Percentiles rank a stretch among this genome's conserved stretches.
Conservation (phyloP, 2,797 vertebrate species). For the Oryzias dopingdopingensis region DNA sequence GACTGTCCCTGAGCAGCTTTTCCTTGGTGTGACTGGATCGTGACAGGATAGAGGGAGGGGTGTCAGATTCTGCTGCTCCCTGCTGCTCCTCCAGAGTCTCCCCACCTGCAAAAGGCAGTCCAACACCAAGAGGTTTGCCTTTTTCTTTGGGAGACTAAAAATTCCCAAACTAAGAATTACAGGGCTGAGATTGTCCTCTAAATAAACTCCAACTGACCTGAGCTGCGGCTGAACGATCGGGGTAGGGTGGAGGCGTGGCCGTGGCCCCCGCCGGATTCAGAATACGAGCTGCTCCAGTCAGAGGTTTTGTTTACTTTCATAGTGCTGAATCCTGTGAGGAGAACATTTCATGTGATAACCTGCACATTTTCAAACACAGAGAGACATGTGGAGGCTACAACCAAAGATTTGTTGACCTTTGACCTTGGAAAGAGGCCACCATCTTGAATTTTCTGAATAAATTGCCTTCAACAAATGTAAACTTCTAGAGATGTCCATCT, state of each 20-base stretch:
- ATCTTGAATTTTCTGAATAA: no score
- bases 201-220: slow-evolving; percentile 47
- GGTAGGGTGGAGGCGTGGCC: slow-evolving; percentile 70
- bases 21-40: slow-evolving; percentile 86
- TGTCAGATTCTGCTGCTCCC: slow-evolving; percentile 17
- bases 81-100: slow-evolving; percentile 23
- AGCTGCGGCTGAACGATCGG: slow-evolving; percentile 59
- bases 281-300: slow-evolving; percentile 52
- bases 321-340: slow-evolving; percentile 39
- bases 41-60: slow-evolving; percentile 73
- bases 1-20: slow-evolving; percentile 81
- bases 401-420: no score
- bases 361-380: no score
- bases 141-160: not conserved
- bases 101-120: slow-evolving; percentile 26
- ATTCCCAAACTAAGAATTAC: not conserved
- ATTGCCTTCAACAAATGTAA: no score
- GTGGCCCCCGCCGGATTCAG: slow-evolving; percentile 36
- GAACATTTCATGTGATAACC: not conserved
- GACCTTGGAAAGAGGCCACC: no score
- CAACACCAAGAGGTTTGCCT: not conserved
- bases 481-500: no score
- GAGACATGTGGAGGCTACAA: no score
- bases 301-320: slow-evolving; percentile 50
- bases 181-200: no score